phyloP scores from a whole-genome alignment of 1,140 invertebrate species.

The Drosophila pallidifrons region DNA sequence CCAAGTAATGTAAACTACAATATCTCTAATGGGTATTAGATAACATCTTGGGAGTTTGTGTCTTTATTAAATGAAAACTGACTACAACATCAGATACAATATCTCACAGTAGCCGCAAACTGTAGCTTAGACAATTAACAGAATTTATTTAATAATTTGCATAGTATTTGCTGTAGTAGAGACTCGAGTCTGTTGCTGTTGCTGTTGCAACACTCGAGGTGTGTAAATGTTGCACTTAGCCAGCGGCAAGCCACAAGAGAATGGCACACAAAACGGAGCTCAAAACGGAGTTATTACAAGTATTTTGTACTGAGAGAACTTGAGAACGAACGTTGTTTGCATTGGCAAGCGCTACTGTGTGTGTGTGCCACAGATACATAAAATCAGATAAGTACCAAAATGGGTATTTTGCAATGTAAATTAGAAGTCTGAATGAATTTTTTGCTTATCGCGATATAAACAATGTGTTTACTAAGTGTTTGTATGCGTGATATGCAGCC shows the following conservation, averaged over 20 bases:
- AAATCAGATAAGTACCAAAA: conserved; percentile 50
- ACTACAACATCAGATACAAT: conserved; percentile 12
- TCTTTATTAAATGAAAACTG: conserved; percentile 9
- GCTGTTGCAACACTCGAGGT: conserved; percentile 41
- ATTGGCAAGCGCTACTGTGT: background rate
- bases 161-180: conserved; percentile 28
- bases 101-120: conserved; percentile 4
- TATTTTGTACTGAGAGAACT: background rate
- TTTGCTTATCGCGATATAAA: conserved; percentile 30
- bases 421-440: conserved; percentile 51
- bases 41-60: background rate
- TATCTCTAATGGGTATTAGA: background rate
- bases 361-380: conserved; percentile 49
- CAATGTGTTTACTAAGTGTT: conserved; percentile 5
- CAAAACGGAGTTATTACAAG: conserved; percentile 12
- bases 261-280: conserved; percentile 9
- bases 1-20: background rate
- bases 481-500: conserved; percentile 1
- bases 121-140: conserved; percentile 50
- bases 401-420: conserved; percentile 68
- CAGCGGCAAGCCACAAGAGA: conserved; percentile 28
- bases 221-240: conserved; percentile 46
- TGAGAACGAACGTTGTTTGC: conserved; percentile 18
- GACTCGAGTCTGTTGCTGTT: background rate
- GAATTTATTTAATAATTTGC: conserved; percentile 65